Base-by-base conservation (phyloP, 2,797 vertebrate species). In the Pseudomugil gertrudae region DNA sequence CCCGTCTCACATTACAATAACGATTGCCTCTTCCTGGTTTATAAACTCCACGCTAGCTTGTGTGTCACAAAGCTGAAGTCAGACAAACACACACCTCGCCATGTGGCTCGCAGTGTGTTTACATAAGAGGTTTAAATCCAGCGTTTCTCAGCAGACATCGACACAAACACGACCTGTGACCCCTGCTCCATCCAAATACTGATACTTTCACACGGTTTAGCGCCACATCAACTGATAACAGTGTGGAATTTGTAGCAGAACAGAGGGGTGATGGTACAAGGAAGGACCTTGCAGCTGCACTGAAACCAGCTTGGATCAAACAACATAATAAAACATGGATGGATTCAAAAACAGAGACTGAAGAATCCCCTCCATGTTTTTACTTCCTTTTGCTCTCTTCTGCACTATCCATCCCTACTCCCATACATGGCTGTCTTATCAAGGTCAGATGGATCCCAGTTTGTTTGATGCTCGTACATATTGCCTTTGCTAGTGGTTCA, bases 141-240 rank as follows among this genome's bases (percentile, higher is more conserved):
- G 45, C n/a, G 19, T 72, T 57, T 85, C 79, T 80, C 73, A 77
- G 65, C 84, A 79, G 81, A 82, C 69, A n/a, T 48, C 66, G 87
- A 83, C 74, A 74, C 51, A 80, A 74, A 84, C 85, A 84, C 43
- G 74, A 66, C 84, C 84, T 76, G 26, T 69, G 81, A 75, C 78
- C 68, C 59, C 35, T 52, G 29, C 66, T 52, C 26, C 69, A 45
- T 32, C 53, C 67, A 64, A 24, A 24, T 56, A 40, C 38, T 40
- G 38, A 40, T 40, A 40, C 38, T 11, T 66, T 68, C 15, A 21
- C 58, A 73, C 79, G 59, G 73, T 74, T 69, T 17, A 74, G 64
- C 45, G 0, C 60, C 51, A 33, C 59, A 56, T 56, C 38, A 57
- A 58, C 65, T 72, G 81, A 86, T 78, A 79, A 80, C 65, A 62